Conservation (phyloP, 2,797 vertebrate genomes). For the Sebastes cheni region DNA sequence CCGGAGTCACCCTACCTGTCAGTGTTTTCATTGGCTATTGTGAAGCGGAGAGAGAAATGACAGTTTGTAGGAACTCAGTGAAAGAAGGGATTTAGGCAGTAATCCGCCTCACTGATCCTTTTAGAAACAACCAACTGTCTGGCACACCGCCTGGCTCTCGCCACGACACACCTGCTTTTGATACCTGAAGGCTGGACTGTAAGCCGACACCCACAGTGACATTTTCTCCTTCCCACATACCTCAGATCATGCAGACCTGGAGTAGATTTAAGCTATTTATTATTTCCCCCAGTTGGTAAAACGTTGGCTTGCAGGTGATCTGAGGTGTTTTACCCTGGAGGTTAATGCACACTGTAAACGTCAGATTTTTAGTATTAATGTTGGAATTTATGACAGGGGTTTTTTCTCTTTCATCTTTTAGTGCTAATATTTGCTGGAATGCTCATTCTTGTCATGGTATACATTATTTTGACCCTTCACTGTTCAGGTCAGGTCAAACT, state of each 20-base stretch:
- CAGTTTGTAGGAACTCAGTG: slow-evolving; percentile 66
- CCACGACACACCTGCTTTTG: slow-evolving; percentile 66
- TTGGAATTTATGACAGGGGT: not conserved
- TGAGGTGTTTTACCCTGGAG: not conserved
- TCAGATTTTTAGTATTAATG: not conserved
- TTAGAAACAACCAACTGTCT: slow-evolving; percentile 67
- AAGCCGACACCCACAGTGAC: slow-evolving; percentile 71
- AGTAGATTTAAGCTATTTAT: not conserved
- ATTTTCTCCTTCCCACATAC: slow-evolving; percentile 48
- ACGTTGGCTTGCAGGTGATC: slow-evolving; percentile 7
- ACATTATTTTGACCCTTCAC: not conserved
- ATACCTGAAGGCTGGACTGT: slow-evolving; percentile 67
- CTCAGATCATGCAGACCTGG: slow-evolving; percentile 21
- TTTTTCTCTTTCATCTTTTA: not conserved
- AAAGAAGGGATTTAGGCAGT: slow-evolving; percentile 71
- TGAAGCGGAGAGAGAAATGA: slow-evolving; percentile 62
- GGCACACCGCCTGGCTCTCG: slow-evolving; percentile 61
- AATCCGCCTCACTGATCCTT: slow-evolving; percentile 75
- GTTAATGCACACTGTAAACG: not conserved
- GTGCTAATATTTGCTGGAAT: not conserved
- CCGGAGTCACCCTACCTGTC: slow-evolving; percentile 42
- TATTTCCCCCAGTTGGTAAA: not conserved
- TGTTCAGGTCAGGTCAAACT: slow-evolving; percentile 21
- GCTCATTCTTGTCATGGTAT: not conserved
- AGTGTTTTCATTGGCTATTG: slow-evolving; percentile 62